phyloP scores from a whole-genome alignment of 2,888 invertebrate genomes.

The Sarcophaga variegata region DNA sequence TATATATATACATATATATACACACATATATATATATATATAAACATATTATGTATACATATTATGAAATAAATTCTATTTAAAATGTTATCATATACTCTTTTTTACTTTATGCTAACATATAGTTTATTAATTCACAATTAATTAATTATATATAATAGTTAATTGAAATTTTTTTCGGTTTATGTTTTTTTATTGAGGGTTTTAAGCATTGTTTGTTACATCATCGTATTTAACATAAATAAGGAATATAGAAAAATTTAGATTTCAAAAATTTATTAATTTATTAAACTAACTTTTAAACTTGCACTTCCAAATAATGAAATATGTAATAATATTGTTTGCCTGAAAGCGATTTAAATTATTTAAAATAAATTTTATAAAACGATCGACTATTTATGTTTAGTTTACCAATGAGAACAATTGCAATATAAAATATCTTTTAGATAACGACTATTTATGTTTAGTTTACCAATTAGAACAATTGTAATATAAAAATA shows the following conservation, averaged over 20 bases:
- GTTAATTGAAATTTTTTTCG: constrained; percentile 19
- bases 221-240: background rate
- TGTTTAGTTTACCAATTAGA: background rate
- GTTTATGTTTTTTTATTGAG: constrained; percentile 29
- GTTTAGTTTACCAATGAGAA: background rate
- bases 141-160: constrained; percentile 17
- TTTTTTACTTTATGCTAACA: constrained; percentile 47
- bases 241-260: background rate
- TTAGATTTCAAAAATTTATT: constrained; percentile 23
- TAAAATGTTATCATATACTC: constrained; percentile 37
- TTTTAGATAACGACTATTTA: background rate
- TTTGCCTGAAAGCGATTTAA: too few relatives aligned
- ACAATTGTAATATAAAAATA: background rate
- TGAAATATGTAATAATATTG: too few relatives aligned
- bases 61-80: constrained; percentile 45
- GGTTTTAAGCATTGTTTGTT: constrained; percentile 22
- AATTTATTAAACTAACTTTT: too few relatives aligned
- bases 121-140: constrained; percentile 50
- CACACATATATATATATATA: background rate
- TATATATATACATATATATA: background rate
- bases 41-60: constrained; percentile 33
- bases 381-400: too few relatives aligned
- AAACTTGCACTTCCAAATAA: too few relatives aligned
- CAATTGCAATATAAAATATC: background rate
- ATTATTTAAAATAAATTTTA: too few relatives aligned